phyloP scores from a whole-genome alignment of 1,140 invertebrate genomes.

The Nymphalis io region DNA sequence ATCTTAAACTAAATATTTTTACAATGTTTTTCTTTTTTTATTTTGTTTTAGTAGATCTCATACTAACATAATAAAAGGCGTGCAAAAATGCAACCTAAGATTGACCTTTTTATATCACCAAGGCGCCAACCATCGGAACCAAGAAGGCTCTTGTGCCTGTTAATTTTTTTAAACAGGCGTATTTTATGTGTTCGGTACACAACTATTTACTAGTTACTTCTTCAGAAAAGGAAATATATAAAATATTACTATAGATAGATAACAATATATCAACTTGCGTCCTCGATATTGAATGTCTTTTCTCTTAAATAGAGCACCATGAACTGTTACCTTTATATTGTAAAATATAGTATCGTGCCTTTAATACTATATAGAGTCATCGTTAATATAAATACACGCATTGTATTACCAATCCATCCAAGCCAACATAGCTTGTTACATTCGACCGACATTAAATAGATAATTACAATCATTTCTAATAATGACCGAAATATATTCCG shows the following conservation, averaged over 20 bases:
- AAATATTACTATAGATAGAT: not conserved
- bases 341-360: slow-evolving; percentile 15
- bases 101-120: no score
- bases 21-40: no score
- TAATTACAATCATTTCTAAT: slow-evolving; percentile 51
- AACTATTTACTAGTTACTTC: no score
- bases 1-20: no score
- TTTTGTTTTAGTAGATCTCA: no score
- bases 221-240: no score
- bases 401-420: slow-evolving; percentile 31
- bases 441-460: slow-evolving; percentile 37
- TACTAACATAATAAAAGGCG: no score
- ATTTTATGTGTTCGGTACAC: no score
- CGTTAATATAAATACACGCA: slow-evolving; percentile 30
- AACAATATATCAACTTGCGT: not conserved
- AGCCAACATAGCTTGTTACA: slow-evolving; percentile 26
- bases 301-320: slow-evolving; percentile 16
- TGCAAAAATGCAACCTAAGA: no score
- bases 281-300: slow-evolving; percentile 11
- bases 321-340: slow-evolving; percentile 18
- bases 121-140: no score
- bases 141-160: no score
- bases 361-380: slow-evolving; percentile 22
- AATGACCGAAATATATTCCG: slow-evolving; percentile 53
- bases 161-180: not conserved